Evolutionary conservation across 2,888 invertebrate species (phyloP).

Genomic region (Pecten maximus): DNA sequence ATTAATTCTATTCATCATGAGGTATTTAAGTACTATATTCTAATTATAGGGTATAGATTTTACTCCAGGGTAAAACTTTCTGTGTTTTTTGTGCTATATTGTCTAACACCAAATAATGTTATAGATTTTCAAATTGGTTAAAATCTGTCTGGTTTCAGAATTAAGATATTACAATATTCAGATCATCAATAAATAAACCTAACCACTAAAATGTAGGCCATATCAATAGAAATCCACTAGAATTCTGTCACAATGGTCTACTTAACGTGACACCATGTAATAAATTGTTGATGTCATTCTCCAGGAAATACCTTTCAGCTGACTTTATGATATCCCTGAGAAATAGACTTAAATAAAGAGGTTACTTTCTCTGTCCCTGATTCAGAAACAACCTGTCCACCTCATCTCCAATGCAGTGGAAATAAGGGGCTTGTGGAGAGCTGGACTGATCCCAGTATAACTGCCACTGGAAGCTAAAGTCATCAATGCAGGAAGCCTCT

Average conservation of each 20-base stretch:
- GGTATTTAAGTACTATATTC: neutral
- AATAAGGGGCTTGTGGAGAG: constrained; percentile 1
- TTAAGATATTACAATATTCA: too few relatives aligned
- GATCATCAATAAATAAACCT: neutral
- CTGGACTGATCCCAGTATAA: neutral
- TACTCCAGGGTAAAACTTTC: neutral
- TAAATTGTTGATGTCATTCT: neutral
- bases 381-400: neutral
- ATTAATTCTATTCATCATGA: neutral
- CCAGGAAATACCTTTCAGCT: neutral
- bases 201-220: neutral
- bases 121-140: too few relatives aligned
- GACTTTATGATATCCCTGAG: neutral
- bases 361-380: neutral
- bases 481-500: neutral
- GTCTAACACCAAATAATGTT: too few relatives aligned
- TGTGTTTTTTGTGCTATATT: neutral
- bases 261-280: neutral
- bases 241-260: neutral
- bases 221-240: neutral
- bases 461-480: neutral
- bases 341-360: neutral
- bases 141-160: too few relatives aligned
- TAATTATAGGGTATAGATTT: neutral
- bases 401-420: neutral